A percentile compares a stretch with the other conserved stretches of the same genome.
phyloP scores from a whole-genome alignment of 2,888 invertebrate species.

The Ashinkailepas kermadecensis region DNA sequence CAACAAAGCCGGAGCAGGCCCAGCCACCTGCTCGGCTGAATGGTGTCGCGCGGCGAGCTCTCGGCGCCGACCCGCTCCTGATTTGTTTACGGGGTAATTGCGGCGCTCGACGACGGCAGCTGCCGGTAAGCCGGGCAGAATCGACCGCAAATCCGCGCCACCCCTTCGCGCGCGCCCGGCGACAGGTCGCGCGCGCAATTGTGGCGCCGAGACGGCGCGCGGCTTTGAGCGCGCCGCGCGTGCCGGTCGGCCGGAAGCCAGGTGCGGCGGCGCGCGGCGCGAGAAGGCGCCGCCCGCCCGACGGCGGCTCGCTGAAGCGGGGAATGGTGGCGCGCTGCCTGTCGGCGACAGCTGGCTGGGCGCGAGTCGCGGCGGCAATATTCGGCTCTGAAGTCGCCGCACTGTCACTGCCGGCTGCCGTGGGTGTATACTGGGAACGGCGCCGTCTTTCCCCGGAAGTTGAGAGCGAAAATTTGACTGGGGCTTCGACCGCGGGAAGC shows the following conservation, averaged over 20 bases:
- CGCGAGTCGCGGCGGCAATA: no score
- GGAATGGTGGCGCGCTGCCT: neutral
- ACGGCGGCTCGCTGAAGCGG: neutral
- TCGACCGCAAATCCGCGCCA: neutral
- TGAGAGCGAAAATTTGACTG: no score
- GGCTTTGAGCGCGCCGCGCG: constrained; percentile 12
- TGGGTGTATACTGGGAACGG: no score
- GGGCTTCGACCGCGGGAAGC: no score
- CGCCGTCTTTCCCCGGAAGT: no score
- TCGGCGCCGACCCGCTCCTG: neutral
- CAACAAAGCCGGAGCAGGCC: neutral
- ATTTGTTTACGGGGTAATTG: neutral
- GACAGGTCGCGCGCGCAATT: neutral
- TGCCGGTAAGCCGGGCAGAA: neutral
- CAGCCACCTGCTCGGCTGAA: neutral
- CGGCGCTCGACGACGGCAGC: neutral
- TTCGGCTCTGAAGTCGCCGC: no score
- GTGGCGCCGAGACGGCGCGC: neutral
- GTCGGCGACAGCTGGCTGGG: no score
- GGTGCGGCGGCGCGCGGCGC: neutral
- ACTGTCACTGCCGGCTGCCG: no score
- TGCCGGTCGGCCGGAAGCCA: constrained; percentile 6
- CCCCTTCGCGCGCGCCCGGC: neutral
- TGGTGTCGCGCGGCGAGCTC: neutral
- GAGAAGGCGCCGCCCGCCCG: neutral